Conservation (phyloP, 1,140 invertebrate species). For the Drosophila lacertosa region DNA sequence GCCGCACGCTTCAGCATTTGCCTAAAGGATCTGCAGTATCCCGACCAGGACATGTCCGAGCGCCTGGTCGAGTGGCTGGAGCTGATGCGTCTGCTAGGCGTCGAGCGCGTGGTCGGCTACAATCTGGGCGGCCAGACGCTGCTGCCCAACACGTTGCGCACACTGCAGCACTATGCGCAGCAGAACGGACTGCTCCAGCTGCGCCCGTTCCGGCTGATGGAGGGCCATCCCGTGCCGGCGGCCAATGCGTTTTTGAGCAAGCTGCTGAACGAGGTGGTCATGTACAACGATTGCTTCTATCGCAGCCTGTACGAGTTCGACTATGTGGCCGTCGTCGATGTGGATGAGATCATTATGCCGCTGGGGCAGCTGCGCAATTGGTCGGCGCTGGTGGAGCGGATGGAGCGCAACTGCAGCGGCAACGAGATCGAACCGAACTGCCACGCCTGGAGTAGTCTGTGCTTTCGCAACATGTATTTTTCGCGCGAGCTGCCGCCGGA, state of each 20-base stretch:
- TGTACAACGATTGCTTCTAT: slow-evolving; percentile 98
- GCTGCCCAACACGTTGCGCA: slow-evolving; percentile 62
- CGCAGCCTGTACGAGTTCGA: slow-evolving; percentile 94
- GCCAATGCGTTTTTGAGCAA: slow-evolving; percentile 91
- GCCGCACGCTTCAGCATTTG: slow-evolving; percentile 93
- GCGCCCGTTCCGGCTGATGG: slow-evolving; percentile 91
- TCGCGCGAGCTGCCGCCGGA: slow-evolving; percentile 90
- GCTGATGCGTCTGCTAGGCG: slow-evolving; percentile 92
- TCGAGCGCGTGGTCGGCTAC: slow-evolving; percentile 95
- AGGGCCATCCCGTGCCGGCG: slow-evolving; percentile 88
- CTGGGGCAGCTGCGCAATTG: slow-evolving; percentile 64
- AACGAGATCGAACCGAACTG: slow-evolving; percentile 27
- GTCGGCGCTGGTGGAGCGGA: slow-evolving; percentile 24
- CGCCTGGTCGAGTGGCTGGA: slow-evolving; percentile 96
- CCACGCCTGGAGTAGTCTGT: slow-evolving; percentile 87
- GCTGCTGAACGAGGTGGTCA: slow-evolving; percentile 95
- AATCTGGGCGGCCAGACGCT: slow-evolving; percentile 85
- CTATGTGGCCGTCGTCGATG: slow-evolving; percentile 94
- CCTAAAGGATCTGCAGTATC: slow-evolving; percentile 95
- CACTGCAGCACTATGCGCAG: slow-evolving; percentile 89
- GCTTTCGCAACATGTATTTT: slow-evolving; percentile 96
- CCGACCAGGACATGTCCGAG: slow-evolving; percentile 93
- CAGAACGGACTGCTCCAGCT: slow-evolving; percentile 89
- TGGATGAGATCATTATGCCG: slow-evolving; percentile 96
- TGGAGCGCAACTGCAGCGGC: slow-evolving; percentile 9